Evolutionary conservation across 2,888 invertebrate genomes (phyloP), one percentile per base, ranked within the genome.

Genomic region (Zygothrica quintamaculata): DNA sequence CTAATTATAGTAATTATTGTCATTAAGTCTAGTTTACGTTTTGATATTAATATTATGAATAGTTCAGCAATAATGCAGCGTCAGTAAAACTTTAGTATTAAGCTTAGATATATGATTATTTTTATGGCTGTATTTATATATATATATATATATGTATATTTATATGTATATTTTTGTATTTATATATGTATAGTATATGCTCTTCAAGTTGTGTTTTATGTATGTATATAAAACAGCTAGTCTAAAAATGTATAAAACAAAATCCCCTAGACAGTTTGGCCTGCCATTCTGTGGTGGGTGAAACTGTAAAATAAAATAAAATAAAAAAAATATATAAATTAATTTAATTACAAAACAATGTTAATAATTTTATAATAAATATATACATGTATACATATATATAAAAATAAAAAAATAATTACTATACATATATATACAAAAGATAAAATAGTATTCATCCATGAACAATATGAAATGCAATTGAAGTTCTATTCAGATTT

Each of bases 201-300:
- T n/a, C n/a, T n/a, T n/a, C n/a, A 67, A 73, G 26, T 33, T 51
- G 47, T 44, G 60, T 65, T 56, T 61, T 56, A 71, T 60, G 51
- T 61, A n/a, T n/a, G 77, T 65, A 44, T 52, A 43, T 60, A 64
- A 60, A 70, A 72, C 65, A 65, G 43, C 58, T 64, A 73, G 59
- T 31, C 58, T 77, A 64, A 42, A 36, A 53, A 25, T 53, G 58
- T 67, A 64, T 60, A 43, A 67, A 75, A 64, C n/a, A 65, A 73
- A 56, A 57, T 52, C 57, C 80, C 84, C 66, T 70, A 43, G 84
- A 85, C 87, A 87, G 84, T 80, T 87, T 80, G 87, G 84, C 86
- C 88, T 80, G 88, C 86, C 84, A 86, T 82, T 74, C 81, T 88
- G 84, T 77, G 78, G 81, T 84, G 84, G 87, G 87, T 77, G 61